These are phyloP conservation scores for Calonectris borealis DNA, from an alignment of 2,113 vertebrate species.

Conservation along the genomic window DNA sequence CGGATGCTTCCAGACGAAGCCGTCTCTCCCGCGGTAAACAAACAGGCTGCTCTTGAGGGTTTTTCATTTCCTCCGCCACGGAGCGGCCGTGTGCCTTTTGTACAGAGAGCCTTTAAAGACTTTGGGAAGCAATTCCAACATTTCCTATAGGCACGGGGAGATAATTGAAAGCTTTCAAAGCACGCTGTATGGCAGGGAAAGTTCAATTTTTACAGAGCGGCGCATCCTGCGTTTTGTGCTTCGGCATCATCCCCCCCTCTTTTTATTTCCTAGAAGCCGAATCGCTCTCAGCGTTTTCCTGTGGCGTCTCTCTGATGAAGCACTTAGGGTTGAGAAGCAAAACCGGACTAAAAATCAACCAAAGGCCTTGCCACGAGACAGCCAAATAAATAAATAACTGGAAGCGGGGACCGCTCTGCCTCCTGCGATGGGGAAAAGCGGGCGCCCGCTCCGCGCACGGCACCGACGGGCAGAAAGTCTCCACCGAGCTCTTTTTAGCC, in stretches of 20 bases:
- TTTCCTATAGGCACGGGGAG: slow-evolving; percentile 62
- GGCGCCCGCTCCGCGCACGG: too few relatives aligned
- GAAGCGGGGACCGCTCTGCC: not conserved
- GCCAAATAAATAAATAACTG: not conserved
- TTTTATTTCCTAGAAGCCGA: not conserved
- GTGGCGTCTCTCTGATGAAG: slow-evolving; percentile 24
- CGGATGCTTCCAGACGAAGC: not conserved
- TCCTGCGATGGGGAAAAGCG: too few relatives aligned
- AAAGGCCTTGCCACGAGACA: not conserved
- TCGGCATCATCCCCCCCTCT: too few relatives aligned
- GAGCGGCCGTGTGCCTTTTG: slow-evolving; percentile 2
- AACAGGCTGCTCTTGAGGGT: slow-evolving; percentile 33
- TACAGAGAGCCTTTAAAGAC: slow-evolving; percentile 57
- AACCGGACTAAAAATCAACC: slow-evolving; percentile 16
- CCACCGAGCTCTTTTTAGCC: too few relatives aligned
- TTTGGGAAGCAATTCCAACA: slow-evolving; percentile 71
- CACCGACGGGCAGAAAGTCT: too few relatives aligned
- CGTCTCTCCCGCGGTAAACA: slow-evolving; percentile 13
- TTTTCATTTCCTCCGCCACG: not conserved
- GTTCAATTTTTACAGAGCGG: too few relatives aligned
- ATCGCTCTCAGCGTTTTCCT: not conserved
- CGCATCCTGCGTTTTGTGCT: too few relatives aligned
- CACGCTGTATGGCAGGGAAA: too few relatives aligned
- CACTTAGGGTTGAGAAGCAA: slow-evolving; percentile 32
- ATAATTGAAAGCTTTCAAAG: too few relatives aligned